Conservation (phyloP, 2,888 invertebrate species). For the Spatulosminthurus flaviceps region DNA sequence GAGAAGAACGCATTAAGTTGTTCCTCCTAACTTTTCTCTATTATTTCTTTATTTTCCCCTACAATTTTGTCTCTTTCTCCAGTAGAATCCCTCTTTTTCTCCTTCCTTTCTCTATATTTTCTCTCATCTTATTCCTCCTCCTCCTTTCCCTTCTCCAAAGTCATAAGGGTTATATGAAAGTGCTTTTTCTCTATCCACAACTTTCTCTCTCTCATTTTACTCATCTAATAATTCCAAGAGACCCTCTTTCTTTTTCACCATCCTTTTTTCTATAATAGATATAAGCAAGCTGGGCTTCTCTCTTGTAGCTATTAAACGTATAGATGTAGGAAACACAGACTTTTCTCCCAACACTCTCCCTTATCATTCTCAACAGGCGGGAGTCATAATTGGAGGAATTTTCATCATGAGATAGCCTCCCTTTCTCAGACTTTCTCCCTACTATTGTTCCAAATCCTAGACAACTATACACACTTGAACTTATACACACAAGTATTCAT, state of each 20-base stretch:
- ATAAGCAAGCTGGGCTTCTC: slow-evolving; percentile 22
- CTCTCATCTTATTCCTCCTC: too few relatives aligned
- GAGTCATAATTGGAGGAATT: slow-evolving; percentile 39
- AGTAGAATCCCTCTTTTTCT: slow-evolving; percentile 24
- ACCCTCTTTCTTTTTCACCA: neutral
- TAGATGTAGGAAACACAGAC: neutral
- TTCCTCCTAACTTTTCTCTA: slow-evolving; percentile 23
- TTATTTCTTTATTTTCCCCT: slow-evolving; percentile 10
- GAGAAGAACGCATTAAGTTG: slow-evolving; percentile 31
- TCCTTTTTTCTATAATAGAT: neutral
- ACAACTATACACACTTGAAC: slow-evolving; percentile 16
- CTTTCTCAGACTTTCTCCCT: slow-evolving; percentile 10
- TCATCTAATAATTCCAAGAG: slow-evolving; percentile 28
- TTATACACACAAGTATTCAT: slow-evolving; percentile 32
- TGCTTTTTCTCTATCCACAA: neutral
- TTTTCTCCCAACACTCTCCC: neutral
- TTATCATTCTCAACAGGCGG: slow-evolving; percentile 41
- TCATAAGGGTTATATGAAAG: too few relatives aligned
- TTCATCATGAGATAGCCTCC: slow-evolving; percentile 34
- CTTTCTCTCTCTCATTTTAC: slow-evolving; percentile 10
- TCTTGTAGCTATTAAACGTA: neutral
- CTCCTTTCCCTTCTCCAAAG: too few relatives aligned
- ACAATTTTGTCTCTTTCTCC: neutral
- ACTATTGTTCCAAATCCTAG: too few relatives aligned
- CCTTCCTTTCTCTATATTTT: too few relatives aligned